Evolutionary conservation across 92 coral and sea anemone genomes (phyloP), one percentile per base, ranked within the genome.

Genomic region (Paragorgia papillata): DNA sequence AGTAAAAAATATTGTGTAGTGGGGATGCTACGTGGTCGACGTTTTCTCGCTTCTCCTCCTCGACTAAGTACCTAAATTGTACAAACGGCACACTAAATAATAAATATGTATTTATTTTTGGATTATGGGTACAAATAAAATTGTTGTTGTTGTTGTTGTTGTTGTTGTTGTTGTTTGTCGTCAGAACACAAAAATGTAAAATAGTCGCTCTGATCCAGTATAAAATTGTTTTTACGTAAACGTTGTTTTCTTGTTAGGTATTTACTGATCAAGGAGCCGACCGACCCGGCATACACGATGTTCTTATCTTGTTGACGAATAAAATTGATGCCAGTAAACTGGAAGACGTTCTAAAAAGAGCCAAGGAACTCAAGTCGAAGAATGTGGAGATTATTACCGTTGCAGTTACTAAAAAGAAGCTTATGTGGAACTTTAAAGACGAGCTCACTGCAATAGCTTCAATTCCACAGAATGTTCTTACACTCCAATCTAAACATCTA

Each of bases 371-470:
- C 20, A 71, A 71, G 50, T 28, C 57, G 14, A 71, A 54, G 1
- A 32, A 54, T 13, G 78, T 71, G 17, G 78, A 71, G 28, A 71
- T 71, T 34, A 71, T 71, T 9, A 71, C 78, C 1, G 78, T 71
- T 26, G 40, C 35, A 30, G 18, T 55, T 4, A 46, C 53, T 30
- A 1, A 13, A 22, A 71, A 63, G 8, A 71, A 54, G 18, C 53
- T 71, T 21, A 17, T 58, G 62, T 71, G 78, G 78, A 71, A 55
- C 43, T 37, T 71, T 13, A 71, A 54, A 28, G 78, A 71, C 27
- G 78, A 71, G 64, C 31, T 71, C 49, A 71, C 78, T 7, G 78
- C 78, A 17, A 35, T 71, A 15, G 78, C 78, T 35, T 71, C 78
- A 31, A 71, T 53, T 18, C 50, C 78, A 22, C 25, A 54, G 34